These are phyloP conservation scores for Calephelis perditalis DNA, from an alignment of 2,888 invertebrate species.

Conservation along the genomic window DNA sequence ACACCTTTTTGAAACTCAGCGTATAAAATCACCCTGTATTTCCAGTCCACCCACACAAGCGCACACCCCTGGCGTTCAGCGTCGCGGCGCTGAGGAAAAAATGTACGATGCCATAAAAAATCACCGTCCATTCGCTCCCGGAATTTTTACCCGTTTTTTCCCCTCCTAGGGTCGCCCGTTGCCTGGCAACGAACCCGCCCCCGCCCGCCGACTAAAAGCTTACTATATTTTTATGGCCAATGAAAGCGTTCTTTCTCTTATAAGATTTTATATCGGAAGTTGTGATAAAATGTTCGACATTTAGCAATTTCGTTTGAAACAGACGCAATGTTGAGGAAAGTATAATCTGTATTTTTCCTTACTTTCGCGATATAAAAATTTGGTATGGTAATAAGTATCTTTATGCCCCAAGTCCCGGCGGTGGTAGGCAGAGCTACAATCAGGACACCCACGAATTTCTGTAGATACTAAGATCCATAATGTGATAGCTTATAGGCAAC, in stretches of 20 bases:
- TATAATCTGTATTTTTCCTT: no score
- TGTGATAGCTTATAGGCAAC: no score
- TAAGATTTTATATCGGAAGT: slow-evolving; percentile 20
- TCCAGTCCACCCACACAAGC: slow-evolving; percentile 41
- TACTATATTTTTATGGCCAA: slow-evolving; percentile 68
- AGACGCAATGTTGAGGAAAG: not conserved
- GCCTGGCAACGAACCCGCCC: slow-evolving; percentile 59
- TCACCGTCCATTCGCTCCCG: slow-evolving; percentile 71
- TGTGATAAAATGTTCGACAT: slow-evolving; percentile 16
- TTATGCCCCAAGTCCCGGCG: no score
- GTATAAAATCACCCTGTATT: slow-evolving; percentile 42
- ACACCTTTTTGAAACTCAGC: no score
- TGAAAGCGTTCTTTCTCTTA: slow-evolving; percentile 35
- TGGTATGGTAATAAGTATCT: no score
- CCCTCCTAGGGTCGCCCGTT: slow-evolving; percentile 71
- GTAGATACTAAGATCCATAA: no score
- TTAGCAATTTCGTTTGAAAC: slow-evolving; percentile 12
- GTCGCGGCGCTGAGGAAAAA: slow-evolving; percentile 70
- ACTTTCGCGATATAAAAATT: no score
- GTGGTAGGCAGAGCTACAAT: no score
- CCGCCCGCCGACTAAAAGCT: slow-evolving; percentile 51
- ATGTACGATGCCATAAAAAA: slow-evolving; percentile 77
- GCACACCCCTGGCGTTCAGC: slow-evolving; percentile 38
- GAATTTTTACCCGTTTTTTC: slow-evolving; percentile 77
- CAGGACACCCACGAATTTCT: no score